A percentile compares a stretch with the other conserved stretches of the same genome.
Conservation (phyloP, 2,113 vertebrate genomes). For the Anhinga anhinga region DNA sequence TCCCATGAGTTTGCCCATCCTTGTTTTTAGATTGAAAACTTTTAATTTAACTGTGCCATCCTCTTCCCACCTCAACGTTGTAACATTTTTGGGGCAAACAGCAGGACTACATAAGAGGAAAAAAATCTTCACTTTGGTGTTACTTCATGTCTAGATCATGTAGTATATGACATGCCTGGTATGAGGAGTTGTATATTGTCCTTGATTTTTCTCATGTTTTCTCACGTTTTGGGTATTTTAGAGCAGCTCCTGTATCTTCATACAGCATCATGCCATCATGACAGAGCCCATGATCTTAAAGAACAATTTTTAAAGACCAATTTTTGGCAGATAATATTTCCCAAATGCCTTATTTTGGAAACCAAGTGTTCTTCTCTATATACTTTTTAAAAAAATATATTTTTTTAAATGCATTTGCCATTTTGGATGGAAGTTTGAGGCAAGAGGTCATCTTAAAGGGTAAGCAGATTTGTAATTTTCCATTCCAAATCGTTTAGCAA, state of each 20-base stretch:
- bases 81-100: background rate
- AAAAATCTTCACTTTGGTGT: background rate
- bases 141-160: background rate
- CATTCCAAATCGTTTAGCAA: background rate
- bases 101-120: too few relatives aligned
- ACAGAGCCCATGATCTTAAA: background rate
- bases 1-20: background rate
- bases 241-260: background rate
- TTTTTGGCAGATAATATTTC: background rate
- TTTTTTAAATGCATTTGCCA: background rate
- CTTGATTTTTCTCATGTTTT: background rate
- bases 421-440: background rate
- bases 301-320: background rate
- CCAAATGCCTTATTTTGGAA: background rate
- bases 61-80: background rate
- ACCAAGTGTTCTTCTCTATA: background rate
- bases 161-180: background rate
- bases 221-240: background rate
- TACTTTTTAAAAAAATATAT: too few relatives aligned
- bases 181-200: background rate
- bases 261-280: background rate
- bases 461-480: background rate
- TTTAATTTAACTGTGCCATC: background rate
- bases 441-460: background rate
- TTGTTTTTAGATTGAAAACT: background rate